Base-by-base conservation (phyloP, 2,888 invertebrate genomes). In the Drosophila cognata region DNA sequence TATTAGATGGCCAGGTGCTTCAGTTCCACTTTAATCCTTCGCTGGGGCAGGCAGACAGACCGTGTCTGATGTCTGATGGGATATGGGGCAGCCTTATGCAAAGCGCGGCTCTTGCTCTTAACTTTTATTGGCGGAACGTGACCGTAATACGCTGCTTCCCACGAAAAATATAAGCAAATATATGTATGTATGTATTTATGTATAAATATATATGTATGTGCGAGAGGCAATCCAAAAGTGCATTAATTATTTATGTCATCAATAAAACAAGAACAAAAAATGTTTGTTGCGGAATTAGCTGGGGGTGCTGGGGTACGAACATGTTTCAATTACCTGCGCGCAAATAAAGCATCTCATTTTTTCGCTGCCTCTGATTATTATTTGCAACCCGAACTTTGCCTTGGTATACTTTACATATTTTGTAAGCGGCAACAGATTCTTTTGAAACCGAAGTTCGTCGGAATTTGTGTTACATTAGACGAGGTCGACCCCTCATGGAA, bases 51-150 rank as follows among this genome's bases (percentile, higher is more conserved):
- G 21, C 21, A 8, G 46, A 16, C 46, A 25, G 16, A 8, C 46
- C 16, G 55, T 36, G 16, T 25, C 33, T 7, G 36, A 7, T 7
- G 18, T 28, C 25, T 7, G 29, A 28, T 7, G n/a, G 35, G 43
- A 4, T 13, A 16, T 13, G 53, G 2, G 28, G 21, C 35, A 18
- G 58, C 46, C 62, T 69, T 64, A 73, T 78, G 73, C 73, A 81
- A 81, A 69, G 65, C 73, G 73, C 53, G 58, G 50, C 11, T 58
- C 57, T 35, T 43, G 69, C 67, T 80, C 56, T 66, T 82, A 72
- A 71, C 70, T 76, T 85, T 88, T 82, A 88, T 85, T 65, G 79
- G 74, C 68, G 60, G 66, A 82, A 88, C 88, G 85, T 85, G 85
- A 88, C 88, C 72, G 77, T 73, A 74, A 87, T 76, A 82, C 79